Evolutionary conservation across 1,140 invertebrate genomes (phyloP).

Genomic region (Megathymus violae): DNA sequence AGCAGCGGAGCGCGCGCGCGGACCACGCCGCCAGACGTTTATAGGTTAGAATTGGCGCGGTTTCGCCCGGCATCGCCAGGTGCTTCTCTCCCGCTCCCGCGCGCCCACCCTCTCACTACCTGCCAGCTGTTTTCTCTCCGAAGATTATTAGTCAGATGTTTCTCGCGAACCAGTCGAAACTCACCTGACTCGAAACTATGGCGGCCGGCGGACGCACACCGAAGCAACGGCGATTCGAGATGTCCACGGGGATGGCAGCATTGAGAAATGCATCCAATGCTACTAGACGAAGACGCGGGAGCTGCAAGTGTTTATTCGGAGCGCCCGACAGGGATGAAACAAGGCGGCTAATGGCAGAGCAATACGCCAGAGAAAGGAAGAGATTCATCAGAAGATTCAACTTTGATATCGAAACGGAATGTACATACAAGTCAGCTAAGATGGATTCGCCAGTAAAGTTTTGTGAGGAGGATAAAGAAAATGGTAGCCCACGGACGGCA

Average conservation of each 20-base stretch:
- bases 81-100: conserved; percentile 69
- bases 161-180: conserved; percentile 71
- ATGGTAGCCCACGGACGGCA: conserved; percentile 64
- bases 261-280: conserved; percentile 61
- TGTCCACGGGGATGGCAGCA: conserved; percentile 65
- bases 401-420: conserved; percentile 75
- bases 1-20: conserved; percentile 62
- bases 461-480: conserved; percentile 69
- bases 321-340: conserved; percentile 76
- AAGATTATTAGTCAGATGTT: conserved; percentile 83
- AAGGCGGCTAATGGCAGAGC: conserved; percentile 68
- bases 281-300: conserved; percentile 68
- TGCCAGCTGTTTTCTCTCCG: conserved; percentile 82
- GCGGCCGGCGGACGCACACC: conserved; percentile 75
- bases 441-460: conserved; percentile 77
- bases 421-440: conserved; percentile 64
- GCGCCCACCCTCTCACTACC: conserved; percentile 59
- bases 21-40: conserved; percentile 55
- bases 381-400: conserved; percentile 76
- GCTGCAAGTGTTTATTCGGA: conserved; percentile 77
- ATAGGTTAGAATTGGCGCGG: conserved; percentile 81
- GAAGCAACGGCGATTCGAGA: conserved; percentile 74
- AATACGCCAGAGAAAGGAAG: conserved; percentile 73
- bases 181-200: conserved; percentile 76
- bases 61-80: conserved; percentile 74